Conservation (phyloP, 2,888 invertebrate species). For the Idaea biselata region DNA sequence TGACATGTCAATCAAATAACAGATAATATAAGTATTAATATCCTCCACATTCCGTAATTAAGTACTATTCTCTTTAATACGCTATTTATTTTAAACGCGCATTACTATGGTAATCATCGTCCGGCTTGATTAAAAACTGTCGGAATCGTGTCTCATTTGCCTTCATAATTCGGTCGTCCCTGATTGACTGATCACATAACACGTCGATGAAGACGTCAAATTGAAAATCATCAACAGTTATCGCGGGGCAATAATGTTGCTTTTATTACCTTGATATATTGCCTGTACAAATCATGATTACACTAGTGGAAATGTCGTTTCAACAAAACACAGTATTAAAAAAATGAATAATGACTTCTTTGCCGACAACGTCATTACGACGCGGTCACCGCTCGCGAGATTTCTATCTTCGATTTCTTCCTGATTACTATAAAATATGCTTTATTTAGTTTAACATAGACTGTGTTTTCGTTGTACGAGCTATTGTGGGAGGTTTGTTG, state of each 20-base stretch:
- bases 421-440: conserved; percentile 33
- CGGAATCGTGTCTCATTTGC: conserved; percentile 37
- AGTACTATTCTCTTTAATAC: conserved; percentile 4
- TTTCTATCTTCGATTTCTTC: conserved; percentile 57
- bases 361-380: conserved; percentile 73
- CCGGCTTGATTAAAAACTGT: conserved; percentile 31
- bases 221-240: conserved; percentile 71
- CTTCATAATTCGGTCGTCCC: conserved; percentile 33
- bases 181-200: conserved; percentile 44
- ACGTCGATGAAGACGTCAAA: conserved; percentile 68
- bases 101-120: conserved; percentile 31
- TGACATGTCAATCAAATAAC: background rate
- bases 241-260: conserved; percentile 58
- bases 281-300: conserved; percentile 75
- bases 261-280: conserved; percentile 75
- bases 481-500: conserved; percentile 21
- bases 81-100: conserved; percentile 21
- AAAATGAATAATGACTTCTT: conserved; percentile 80
- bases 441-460: conserved; percentile 31
- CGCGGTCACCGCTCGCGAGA: conserved; percentile 67
- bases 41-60: conserved; percentile 7
- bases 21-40: background rate
- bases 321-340: conserved; percentile 79
- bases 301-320: conserved; percentile 79
- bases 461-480: conserved; percentile 26